A percentile compares a stretch with the other conserved stretches of the same genome.
phyloP scores from a whole-genome alignment of 2,113 vertebrate genomes.

The Spea bombifrons region DNA sequence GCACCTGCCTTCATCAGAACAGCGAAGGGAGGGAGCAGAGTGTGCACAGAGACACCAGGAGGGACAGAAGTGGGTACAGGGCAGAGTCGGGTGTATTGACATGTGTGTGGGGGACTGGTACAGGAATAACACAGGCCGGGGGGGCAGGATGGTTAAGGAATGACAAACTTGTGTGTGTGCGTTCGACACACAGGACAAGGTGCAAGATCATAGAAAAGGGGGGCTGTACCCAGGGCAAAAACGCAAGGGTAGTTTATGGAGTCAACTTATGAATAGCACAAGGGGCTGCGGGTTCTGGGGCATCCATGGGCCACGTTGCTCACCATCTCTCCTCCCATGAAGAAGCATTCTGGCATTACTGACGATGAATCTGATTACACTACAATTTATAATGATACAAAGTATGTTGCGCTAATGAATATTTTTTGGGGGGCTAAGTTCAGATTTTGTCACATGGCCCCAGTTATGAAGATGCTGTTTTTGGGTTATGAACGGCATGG shows the following conservation, averaged over 20 bases:
- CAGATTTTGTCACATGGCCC: too few species aligned
- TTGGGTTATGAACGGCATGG: too few species aligned
- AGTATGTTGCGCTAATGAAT: too few species aligned
- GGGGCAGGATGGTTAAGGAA: conserved; percentile 1
- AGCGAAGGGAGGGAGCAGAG: conserved; percentile 29
- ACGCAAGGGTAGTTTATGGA: not conserved
- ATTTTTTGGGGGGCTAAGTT: too few species aligned
- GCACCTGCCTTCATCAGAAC: conserved; percentile 33
- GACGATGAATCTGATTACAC: too few species aligned
- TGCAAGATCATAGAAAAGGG: not conserved
- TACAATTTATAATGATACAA: too few species aligned
- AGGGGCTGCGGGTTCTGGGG: not conserved
- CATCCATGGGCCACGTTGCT: too few species aligned
- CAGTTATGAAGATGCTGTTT: too few species aligned
- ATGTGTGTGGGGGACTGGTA: not conserved
- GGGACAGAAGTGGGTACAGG: conserved; percentile 14
- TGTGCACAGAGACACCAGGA: conserved; percentile 7
- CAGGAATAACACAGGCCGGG: conserved; percentile 17
- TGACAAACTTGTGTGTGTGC: conserved; percentile 27
- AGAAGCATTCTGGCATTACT: too few species aligned
- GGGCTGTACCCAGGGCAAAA: not conserved
- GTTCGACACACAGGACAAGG: conserved; percentile 4
- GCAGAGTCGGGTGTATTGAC: conserved; percentile 15
- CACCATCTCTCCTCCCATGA: too few species aligned
- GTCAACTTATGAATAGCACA: not conserved